A percentile compares a stretch with the other conserved stretches of the same genome.
Evolutionary conservation across 2,113 vertebrate species (phyloP).

Genomic region (Catharus bicknelli): DNA sequence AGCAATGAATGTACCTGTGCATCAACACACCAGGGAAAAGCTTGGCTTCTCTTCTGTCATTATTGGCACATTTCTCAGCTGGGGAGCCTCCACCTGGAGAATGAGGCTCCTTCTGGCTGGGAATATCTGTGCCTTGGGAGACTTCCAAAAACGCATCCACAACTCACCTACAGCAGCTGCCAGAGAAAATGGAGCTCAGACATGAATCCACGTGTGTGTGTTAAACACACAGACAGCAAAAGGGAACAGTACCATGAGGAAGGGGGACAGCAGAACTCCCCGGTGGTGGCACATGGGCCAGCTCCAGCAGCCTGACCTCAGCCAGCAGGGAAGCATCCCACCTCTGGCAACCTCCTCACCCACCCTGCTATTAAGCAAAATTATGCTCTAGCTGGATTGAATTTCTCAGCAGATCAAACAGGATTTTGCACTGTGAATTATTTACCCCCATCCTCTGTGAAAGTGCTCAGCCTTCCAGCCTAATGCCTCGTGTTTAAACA

Average conservation of each 20-base stretch:
- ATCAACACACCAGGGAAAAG: neutral
- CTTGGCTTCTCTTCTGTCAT: neutral
- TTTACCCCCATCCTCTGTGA: neutral
- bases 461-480: neutral
- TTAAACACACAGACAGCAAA: neutral
- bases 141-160: neutral
- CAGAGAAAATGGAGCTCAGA: neutral
- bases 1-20: neutral
- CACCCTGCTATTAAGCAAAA: neutral
- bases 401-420: constrained; percentile 20
- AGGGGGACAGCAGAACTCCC: constrained; percentile 26
- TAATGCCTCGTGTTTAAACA: neutral
- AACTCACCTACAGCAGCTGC: neutral
- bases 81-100: neutral
- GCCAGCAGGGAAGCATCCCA: neutral
- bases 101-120: neutral
- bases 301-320: neutral
- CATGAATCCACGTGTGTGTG: accelerated
- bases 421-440: constrained; percentile 7
- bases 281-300: neutral
- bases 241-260: neutral
- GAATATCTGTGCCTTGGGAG: neutral
- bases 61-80: neutral
- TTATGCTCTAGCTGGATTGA: neutral
- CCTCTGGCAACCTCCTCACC: neutral